Evolutionary conservation across 2,888 invertebrate species (phyloP).

Genomic region (Parnassius mnemosyne): DNA sequence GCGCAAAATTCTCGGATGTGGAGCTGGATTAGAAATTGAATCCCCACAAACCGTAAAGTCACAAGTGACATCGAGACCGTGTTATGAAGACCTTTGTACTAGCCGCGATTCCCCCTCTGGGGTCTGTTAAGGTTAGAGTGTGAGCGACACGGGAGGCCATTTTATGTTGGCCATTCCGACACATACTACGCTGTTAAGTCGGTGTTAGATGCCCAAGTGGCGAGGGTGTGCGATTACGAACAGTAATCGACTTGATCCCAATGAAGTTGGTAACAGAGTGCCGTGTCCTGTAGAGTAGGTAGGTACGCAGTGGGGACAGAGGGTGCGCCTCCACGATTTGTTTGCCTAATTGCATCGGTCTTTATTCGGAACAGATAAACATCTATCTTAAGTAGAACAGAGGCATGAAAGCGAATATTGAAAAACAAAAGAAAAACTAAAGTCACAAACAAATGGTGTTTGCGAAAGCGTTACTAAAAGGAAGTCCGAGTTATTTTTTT

Average conservation of each 20-base stretch:
- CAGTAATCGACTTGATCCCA: constrained; percentile 75
- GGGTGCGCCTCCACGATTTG: constrained; percentile 22
- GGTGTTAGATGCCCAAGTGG: constrained; percentile 53
- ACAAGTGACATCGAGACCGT: constrained; percentile 45
- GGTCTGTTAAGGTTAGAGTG: constrained; percentile 31
- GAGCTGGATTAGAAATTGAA: constrained; percentile 71
- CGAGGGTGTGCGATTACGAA: constrained; percentile 69
- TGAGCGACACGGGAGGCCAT: constrained; percentile 43
- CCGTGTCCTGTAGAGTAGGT: constrained; percentile 43
- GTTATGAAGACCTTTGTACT: constrained; percentile 38
- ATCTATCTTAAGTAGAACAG: constrained; percentile 8
- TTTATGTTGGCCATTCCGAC: constrained; percentile 37
- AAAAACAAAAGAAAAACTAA: constrained; percentile 18
- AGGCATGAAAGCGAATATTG: constrained; percentile 12
- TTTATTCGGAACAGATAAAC: constrained; percentile 14
- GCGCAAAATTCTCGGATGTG: constrained; percentile 40
- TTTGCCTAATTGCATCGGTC: constrained; percentile 22
- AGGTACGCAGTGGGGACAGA: constrained; percentile 37
- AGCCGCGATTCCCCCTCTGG: constrained; percentile 47
- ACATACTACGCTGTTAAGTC: constrained; percentile 50
- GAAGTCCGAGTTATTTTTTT: background rate
- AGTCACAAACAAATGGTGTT: constrained; percentile 16
- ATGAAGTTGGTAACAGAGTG: constrained; percentile 71
- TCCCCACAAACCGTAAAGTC: constrained; percentile 63
- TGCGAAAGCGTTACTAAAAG: constrained; percentile 5